Evolutionary conservation across 2,113 vertebrate genomes (phyloP).

Genomic region (Suncus etruscus): DNA sequence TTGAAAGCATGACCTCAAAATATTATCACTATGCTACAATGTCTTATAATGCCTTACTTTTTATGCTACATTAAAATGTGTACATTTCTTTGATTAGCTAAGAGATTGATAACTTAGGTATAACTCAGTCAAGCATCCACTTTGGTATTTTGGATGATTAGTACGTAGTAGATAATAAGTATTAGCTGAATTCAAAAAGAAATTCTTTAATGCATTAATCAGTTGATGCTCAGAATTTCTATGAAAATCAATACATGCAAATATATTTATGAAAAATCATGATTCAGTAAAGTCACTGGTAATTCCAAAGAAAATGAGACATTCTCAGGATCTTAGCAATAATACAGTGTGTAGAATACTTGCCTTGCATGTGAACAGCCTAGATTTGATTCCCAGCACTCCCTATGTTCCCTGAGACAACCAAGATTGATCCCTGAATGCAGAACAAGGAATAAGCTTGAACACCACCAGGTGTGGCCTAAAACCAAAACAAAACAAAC

Average conservation of each 20-base stretch:
- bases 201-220: not conserved
- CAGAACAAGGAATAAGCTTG: too few relatives aligned
- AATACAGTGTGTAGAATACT: too few relatives aligned
- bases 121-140: not conserved
- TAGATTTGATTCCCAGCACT: too few relatives aligned
- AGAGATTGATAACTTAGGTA: not conserved
- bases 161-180: not conserved
- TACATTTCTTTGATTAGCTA: not conserved
- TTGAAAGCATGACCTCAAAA: not conserved
- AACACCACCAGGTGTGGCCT: too few relatives aligned
- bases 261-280: conserved; percentile 44
- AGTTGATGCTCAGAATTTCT: not conserved
- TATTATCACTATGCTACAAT: not conserved
- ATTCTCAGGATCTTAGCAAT: too few relatives aligned
- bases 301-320: not conserved
- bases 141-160: not conserved
- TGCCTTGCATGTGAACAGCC: too few relatives aligned
- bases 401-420: too few relatives aligned
- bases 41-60: not conserved
- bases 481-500: too few relatives aligned
- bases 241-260: not conserved
- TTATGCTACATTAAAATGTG: not conserved
- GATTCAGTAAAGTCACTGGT: conserved; percentile 18
- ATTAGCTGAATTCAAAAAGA: not conserved
- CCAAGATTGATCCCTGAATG: too few relatives aligned